Evolutionary conservation across 1,140 invertebrate species (phyloP).

Genomic region (Cryptotermes secundus): DNA sequence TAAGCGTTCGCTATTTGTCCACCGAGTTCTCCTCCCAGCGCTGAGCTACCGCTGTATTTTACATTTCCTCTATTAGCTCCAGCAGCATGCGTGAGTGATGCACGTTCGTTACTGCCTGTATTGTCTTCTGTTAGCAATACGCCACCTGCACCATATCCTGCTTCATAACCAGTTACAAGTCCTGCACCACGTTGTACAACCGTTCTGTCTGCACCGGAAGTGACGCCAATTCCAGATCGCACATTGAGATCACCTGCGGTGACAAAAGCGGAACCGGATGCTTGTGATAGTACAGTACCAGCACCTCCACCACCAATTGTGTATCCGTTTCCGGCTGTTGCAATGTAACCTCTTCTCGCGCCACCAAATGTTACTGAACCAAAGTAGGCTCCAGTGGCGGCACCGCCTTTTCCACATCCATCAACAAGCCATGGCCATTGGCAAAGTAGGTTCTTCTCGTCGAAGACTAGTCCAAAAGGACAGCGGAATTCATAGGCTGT

Average conservation of each 20-base stretch:
- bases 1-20: background rate
- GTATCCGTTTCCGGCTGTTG: slow-evolving; percentile 28
- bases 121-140: background rate
- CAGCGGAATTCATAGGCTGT: slow-evolving; percentile 81
- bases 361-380: background rate
- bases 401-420: slow-evolving; percentile 53
- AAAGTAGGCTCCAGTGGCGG: background rate
- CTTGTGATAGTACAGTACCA: background rate
- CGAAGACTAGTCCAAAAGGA: slow-evolving; percentile 78
- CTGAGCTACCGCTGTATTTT: background rate
- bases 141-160: background rate
- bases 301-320: background rate
- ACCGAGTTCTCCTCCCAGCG: background rate
- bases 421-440: slow-evolving; percentile 82
- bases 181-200: background rate
- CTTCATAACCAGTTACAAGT: background rate
- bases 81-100: background rate
- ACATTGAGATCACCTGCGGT: background rate
- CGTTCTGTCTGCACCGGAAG: background rate
- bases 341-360: slow-evolving; percentile 18
- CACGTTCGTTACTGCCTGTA: background rate
- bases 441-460: slow-evolving; percentile 68
- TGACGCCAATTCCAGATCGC: background rate
- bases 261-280: background rate
- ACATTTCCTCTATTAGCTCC: background rate